These are phyloP conservation scores for Felis chaus DNA, from an alignment of 2,113 vertebrate genomes.

Conservation along the genomic window DNA sequence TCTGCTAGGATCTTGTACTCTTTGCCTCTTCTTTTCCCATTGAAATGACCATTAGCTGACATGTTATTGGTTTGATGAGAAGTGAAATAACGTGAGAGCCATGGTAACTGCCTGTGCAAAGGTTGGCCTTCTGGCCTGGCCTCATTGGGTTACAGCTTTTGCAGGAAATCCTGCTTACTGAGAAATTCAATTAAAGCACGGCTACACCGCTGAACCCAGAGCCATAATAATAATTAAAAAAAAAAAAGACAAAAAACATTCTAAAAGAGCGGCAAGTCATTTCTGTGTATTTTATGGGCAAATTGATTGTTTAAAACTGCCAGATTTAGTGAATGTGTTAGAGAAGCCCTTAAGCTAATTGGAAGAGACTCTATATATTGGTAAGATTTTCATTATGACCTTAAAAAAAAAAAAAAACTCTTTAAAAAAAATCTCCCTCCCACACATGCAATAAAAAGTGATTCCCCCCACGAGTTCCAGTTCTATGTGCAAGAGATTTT, in stretches of 20 bases:
- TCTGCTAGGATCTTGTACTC: not conserved
- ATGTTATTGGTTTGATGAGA: not conserved
- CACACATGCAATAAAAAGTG: not conserved
- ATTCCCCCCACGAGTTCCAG: not conserved
- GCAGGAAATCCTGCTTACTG: not conserved
- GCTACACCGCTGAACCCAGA: not conserved
- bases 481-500: not conserved
- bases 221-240: not conserved
- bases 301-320: constrained; percentile 31
- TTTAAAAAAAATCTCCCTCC: not conserved
- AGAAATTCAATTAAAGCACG: not conserved
- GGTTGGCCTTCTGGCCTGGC: not conserved
- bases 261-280: not conserved
- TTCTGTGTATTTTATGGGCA: not conserved
- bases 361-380: not conserved
- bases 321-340: not conserved
- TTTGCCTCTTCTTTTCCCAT: not conserved
- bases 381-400: not conserved
- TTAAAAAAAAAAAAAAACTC: not conserved
- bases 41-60: not conserved
- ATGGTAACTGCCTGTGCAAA: not conserved
- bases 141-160: not conserved
- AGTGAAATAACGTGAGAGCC: not conserved
- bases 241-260: not conserved
- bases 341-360: constrained; percentile 40